A percentile compares a stretch with the other conserved stretches of the same genome.
These are phyloP conservation scores for Atractosteus spatula DNA, from an alignment of 2,113 vertebrate genomes.

Conservation along the genomic window DNA sequence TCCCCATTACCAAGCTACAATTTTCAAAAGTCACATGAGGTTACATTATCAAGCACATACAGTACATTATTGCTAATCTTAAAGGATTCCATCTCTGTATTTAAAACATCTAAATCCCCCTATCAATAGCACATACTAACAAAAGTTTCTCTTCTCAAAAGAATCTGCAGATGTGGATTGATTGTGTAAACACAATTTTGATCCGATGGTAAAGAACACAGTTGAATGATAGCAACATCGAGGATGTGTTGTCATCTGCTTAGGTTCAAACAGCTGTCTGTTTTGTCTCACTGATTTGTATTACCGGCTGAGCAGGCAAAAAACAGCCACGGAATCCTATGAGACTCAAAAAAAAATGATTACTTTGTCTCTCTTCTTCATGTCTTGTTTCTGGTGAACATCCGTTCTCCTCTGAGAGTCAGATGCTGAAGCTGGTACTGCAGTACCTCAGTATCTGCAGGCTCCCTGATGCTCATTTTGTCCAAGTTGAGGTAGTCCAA, in stretches of 20 bases:
- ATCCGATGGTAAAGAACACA: constrained; percentile 23
- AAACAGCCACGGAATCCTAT: constrained; percentile 44
- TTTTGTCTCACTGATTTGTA: constrained; percentile 25
- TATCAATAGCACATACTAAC: constrained; percentile 27
- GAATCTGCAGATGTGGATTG: constrained; percentile 19
- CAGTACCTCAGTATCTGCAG: constrained; percentile 89
- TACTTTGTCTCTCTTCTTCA: constrained; percentile 50
- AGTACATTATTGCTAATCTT: constrained; percentile 66
- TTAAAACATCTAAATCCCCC: constrained; percentile 19
- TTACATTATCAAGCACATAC: constrained; percentile 18
- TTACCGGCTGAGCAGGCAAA: constrained; percentile 26
- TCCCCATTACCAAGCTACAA: constrained; percentile 18
- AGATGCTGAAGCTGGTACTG: constrained; percentile 95
- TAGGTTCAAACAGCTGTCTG: constrained; percentile 23
- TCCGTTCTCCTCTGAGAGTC: constrained; percentile 81
- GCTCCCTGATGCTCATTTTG: constrained; percentile 89
- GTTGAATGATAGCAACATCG: constrained; percentile 41
- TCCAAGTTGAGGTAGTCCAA: constrained; percentile 98
- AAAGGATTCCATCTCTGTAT: constrained; percentile 43
- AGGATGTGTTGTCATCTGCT: constrained; percentile 26
- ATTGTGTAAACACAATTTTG: neutral
- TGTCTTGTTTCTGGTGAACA: constrained; percentile 87
- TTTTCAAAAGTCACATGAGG: constrained; percentile 23
- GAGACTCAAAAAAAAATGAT: constrained; percentile 10
- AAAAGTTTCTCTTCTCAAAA: constrained; percentile 32